Evolutionary conservation across 2,113 vertebrate species (phyloP).

Genomic region (Leucopsar rothschildi): DNA sequence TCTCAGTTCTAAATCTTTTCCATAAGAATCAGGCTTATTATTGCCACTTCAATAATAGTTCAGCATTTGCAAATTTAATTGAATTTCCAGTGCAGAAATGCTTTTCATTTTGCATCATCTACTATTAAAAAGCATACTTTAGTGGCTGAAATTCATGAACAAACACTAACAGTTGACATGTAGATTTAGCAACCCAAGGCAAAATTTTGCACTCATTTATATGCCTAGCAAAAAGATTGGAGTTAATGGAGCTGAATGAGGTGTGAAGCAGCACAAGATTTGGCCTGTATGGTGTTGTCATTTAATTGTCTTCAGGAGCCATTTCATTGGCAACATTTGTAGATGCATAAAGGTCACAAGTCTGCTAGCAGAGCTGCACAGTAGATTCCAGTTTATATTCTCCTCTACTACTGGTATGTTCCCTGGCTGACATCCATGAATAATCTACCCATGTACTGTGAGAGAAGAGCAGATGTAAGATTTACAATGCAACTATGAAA

Average conservation of each 20-base stretch:
- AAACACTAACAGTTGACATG: neutral
- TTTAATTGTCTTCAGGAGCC: conserved; percentile 7
- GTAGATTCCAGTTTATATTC: conserved; percentile 15
- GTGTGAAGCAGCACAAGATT: conserved; percentile 13
- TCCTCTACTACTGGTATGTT: neutral
- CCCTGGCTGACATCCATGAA: conserved; percentile 13
- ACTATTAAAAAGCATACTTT: neutral
- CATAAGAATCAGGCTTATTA: neutral
- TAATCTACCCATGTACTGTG: neutral
- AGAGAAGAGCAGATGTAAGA: neutral
- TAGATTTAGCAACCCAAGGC: neutral
- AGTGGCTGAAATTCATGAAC: neutral
- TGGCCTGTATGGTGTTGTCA: neutral
- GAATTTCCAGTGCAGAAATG: neutral
- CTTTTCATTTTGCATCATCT: neutral
- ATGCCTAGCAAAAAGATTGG: neutral
- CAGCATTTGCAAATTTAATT: neutral
- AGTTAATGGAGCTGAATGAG: conserved; percentile 21
- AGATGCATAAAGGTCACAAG: neutral
- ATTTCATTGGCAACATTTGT: conserved; percentile 3
- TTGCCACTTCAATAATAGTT: neutral
- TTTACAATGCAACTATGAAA: conserved; percentile 29
- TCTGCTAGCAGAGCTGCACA: conserved; percentile 22
- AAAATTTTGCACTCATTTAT: conserved; percentile 18
- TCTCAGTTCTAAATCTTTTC: neutral